A percentile compares a stretch with the other conserved stretches of the same genome.
Evolutionary conservation across 2,797 vertebrate species (phyloP).

Genomic region (Sebastes dallii): DNA sequence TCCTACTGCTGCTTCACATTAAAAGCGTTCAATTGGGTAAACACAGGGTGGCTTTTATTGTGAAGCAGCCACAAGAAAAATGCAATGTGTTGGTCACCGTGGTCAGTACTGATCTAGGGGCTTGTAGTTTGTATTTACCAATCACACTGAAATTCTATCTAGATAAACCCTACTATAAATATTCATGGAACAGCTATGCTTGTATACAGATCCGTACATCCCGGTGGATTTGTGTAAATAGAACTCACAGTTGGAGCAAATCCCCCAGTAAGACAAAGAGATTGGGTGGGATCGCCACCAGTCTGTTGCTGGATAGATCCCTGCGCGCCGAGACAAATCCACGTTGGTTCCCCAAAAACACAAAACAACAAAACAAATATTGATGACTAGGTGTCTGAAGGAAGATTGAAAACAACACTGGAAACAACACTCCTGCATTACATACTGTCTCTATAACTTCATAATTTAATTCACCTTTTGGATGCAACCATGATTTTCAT

Average conservation of each 20-base stretch:
- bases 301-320: conserved; percentile 92
- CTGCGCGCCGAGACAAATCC: conserved; percentile 75
- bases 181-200: background rate
- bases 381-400: background rate
- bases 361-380: conserved; percentile 16
- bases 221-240: background rate
- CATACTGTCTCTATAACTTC: background rate
- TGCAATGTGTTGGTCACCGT: background rate
- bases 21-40: background rate
- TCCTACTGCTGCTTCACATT: background rate
- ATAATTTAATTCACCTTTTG: background rate
- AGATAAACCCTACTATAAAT: background rate
- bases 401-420: background rate
- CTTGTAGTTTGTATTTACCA: background rate
- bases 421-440: background rate
- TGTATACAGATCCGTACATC: background rate
- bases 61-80: background rate
- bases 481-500: background rate
- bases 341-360: conserved; percentile 19
- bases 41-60: background rate
- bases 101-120: background rate
- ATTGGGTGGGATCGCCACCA: conserved; percentile 85
- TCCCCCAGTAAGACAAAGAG: conserved; percentile 91
- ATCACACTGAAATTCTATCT: background rate
- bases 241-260: conserved; percentile 93